Evolutionary conservation across 1,140 invertebrate species (phyloP).

Genomic region (Melitaea cinxia): DNA sequence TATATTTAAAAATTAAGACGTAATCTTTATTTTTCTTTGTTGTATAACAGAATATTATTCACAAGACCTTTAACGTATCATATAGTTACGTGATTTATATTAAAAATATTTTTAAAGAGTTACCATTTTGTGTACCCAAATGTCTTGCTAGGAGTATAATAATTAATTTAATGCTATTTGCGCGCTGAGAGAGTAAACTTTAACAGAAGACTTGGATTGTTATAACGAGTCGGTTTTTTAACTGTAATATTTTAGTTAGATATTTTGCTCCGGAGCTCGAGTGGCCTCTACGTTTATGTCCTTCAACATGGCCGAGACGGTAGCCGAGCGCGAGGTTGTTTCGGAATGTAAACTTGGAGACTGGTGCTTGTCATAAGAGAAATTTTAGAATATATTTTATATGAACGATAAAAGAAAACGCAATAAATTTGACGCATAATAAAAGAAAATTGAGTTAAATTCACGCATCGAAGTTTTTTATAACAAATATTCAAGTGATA

Average conservation of each 20-base stretch:
- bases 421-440: too few species aligned
- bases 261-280: constrained; percentile 43
- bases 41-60: background rate
- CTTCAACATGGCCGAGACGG: constrained; percentile 43
- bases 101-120: background rate
- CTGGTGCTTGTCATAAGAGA: constrained; percentile 22
- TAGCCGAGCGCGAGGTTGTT: constrained; percentile 33
- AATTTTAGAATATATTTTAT: too few species aligned
- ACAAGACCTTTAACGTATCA: background rate
- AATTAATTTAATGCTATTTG: constrained; percentile 3
- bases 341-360: constrained; percentile 26
- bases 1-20: background rate
- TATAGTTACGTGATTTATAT: background rate
- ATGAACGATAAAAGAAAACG: too few species aligned
- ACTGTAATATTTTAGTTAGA: constrained; percentile 36
- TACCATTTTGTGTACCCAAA: background rate
- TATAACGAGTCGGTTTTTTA: constrained; percentile 15
- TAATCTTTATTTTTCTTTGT: background rate
- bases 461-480: too few species aligned
- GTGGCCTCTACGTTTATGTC: constrained; percentile 47
- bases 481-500: too few species aligned
- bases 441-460: too few species aligned
- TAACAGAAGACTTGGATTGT: constrained; percentile 17
- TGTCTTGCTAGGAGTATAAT: constrained; percentile 2
- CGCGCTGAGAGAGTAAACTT: constrained; percentile 6